These are phyloP conservation scores for Stenichneumon culpator DNA, from an alignment of 2,888 invertebrate species.

Conservation along the genomic window DNA sequence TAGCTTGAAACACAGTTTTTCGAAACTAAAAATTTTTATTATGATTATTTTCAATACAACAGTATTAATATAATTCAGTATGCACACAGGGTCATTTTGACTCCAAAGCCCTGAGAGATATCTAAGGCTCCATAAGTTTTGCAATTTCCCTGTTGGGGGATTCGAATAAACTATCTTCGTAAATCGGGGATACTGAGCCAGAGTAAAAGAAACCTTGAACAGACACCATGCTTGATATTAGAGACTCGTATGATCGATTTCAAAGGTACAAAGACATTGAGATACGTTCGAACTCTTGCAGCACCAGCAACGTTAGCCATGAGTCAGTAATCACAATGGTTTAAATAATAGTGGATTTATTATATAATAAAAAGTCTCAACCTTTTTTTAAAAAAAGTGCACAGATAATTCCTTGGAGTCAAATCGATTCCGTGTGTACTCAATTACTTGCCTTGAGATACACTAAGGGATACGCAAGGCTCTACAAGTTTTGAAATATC, in stretches of 20 bases:
- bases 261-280: slow-evolving; percentile 73
- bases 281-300: slow-evolving; percentile 1
- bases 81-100: too few species aligned
- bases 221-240: slow-evolving; percentile 79
- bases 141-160: slow-evolving; percentile 67
- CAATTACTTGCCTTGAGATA: background rate
- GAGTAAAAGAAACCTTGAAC: slow-evolving; percentile 77
- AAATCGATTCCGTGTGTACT: background rate
- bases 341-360: too few species aligned
- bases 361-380: too few species aligned
- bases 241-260: slow-evolving; percentile 78
- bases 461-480: slow-evolving; percentile 43
- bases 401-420: too few species aligned
- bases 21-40: slow-evolving; percentile 52
- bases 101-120: too few species aligned
- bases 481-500: slow-evolving; percentile 72
- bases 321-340: too few species aligned
- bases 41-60: slow-evolving; percentile 57
- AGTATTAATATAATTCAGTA: slow-evolving; percentile 11
- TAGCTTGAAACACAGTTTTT: too few species aligned
- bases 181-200: slow-evolving; percentile 74
- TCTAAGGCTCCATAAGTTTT: slow-evolving; percentile 70
- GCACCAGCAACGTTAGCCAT: too few species aligned
- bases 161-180: slow-evolving; percentile 46
- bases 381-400: too few species aligned